These are phyloP conservation scores for Hippocampus comes DNA, from an alignment of 2,113 vertebrate genomes.

Conservation along the genomic window DNA sequence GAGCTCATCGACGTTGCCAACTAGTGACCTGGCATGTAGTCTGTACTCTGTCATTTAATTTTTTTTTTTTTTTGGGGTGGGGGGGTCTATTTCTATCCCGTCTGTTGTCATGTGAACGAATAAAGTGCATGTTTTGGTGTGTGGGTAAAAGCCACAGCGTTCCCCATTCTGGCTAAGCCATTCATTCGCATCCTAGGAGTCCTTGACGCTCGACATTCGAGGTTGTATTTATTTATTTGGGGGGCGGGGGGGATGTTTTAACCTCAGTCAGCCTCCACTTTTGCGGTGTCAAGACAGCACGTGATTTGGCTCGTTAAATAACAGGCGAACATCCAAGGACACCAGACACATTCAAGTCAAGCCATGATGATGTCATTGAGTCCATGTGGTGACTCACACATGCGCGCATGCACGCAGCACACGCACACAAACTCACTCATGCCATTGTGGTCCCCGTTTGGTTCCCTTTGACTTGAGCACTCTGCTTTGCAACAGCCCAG, in stretches of 20 bases:
- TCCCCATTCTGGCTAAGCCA: background rate
- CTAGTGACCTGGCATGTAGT: background rate
- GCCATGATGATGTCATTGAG: background rate
- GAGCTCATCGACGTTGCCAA: background rate
- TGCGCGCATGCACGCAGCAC: background rate
- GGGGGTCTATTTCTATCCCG: background rate
- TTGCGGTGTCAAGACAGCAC: background rate
- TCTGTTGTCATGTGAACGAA: background rate
- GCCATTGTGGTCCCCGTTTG: background rate
- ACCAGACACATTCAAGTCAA: background rate
- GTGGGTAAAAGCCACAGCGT: background rate
- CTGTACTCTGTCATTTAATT: background rate
- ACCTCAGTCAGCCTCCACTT: background rate
- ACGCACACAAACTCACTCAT: background rate
- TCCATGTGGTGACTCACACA: background rate
- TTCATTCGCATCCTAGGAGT: background rate
- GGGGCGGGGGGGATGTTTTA: background rate
- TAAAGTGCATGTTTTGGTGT: conserved; percentile 4
- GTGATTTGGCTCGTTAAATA: background rate
- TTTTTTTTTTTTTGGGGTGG: background rate
- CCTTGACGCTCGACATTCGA: background rate
- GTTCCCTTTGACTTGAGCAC: background rate
- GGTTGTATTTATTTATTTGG: background rate
- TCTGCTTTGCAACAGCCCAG: background rate
- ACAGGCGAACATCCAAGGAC: background rate